Evolutionary conservation across 2,113 vertebrate genomes (phyloP).

Genomic region (Halichoeres trimaculatus): DNA sequence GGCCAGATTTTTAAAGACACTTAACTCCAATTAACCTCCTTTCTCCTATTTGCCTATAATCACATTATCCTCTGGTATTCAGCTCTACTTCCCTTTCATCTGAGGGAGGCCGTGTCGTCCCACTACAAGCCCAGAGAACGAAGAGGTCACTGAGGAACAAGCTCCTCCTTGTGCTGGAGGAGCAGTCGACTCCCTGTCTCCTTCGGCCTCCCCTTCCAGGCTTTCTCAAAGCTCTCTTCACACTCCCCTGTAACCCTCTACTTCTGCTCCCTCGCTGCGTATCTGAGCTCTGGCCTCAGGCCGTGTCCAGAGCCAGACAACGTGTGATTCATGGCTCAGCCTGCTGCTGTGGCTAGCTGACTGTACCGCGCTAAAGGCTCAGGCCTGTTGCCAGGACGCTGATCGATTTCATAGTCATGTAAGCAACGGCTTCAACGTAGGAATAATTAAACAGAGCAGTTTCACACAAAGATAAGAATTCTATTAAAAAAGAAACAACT

Average conservation of each 20-base stretch:
- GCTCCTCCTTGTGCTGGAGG: conserved; percentile 72
- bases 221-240: conserved; percentile 24
- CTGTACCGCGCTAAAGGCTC: conserved; percentile 4
- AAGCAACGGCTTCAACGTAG: conserved; percentile 11
- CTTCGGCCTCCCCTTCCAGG: conserved; percentile 4
- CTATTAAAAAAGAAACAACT: neutral
- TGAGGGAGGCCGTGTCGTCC: conserved; percentile 43
- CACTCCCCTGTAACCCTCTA: conserved; percentile 32
- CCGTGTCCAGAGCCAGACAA: conserved; percentile 58
- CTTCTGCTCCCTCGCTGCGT: conserved; percentile 45
- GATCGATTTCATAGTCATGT: conserved; percentile 19
- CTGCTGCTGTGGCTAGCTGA: conserved; percentile 39
- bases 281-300: conserved; percentile 59
- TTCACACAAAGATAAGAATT: conserved; percentile 5
- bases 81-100: conserved; percentile 64
- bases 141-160: conserved; percentile 57
- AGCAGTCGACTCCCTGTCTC: conserved; percentile 15
- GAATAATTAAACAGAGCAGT: conserved; percentile 3
- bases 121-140: conserved; percentile 44
- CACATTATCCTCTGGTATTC: conserved; percentile 78
- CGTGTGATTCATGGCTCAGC: conserved; percentile 65
- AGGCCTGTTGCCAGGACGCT: conserved; percentile 15
- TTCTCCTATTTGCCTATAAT: conserved; percentile 76
- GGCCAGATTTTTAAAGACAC: conserved; percentile 60
- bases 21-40: conserved; percentile 81